Conservation (phyloP, 2,113 vertebrate genomes). For the crab-eating macaque (Macaca fascicularis) region T2T-MFA8v1.1 NC_088381.1:159946501-159947000, state of each 20-base stretch:
- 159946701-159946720: too few species aligned
- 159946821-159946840: not conserved
- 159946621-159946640: too few species aligned
- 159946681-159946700: too few species aligned
- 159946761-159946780: not conserved
- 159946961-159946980: not conserved
- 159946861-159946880: not conserved
- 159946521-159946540: too few species aligned
- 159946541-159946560: too few species aligned
- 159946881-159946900: not conserved
- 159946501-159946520: too few species aligned
- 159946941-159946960: not conserved
- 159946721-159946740: not conserved
- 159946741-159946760: not conserved
- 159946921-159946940: not conserved
- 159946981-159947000: not conserved
- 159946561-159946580: too few species aligned
- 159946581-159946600: too few species aligned
- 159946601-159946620: too few species aligned
- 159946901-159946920: not conserved
- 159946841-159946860: not conserved
- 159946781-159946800: not conserved
- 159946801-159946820: not conserved
- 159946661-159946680: too few species aligned
- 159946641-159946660: too few species aligned